phyloP scores from a whole-genome alignment of 2,888 invertebrate genomes.

The Apamea epomidion region DNA sequence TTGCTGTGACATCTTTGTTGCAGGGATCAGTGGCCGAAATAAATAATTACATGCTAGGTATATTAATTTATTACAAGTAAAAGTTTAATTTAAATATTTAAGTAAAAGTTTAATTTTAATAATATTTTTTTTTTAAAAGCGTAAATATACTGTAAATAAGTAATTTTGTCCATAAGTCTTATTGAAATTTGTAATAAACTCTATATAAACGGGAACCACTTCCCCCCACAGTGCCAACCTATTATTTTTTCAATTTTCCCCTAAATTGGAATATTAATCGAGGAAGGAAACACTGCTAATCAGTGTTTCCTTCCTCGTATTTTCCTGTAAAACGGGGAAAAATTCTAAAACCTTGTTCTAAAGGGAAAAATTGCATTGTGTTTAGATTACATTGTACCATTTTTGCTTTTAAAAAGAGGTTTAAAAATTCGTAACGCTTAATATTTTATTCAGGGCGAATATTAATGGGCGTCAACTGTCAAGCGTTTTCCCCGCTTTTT shows the following conservation, averaged over 20 bases:
- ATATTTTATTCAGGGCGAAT: conserved; percentile 24
- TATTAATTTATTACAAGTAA: background rate
- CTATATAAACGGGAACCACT: background rate
- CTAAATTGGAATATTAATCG: conserved; percentile 54
- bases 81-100: too few relatives aligned
- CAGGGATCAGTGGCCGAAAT: background rate
- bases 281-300: too few relatives aligned
- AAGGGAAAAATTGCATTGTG: background rate
- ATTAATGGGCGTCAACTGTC: conserved; percentile 3
- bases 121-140: background rate
- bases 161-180: background rate
- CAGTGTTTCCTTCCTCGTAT: conserved; percentile 26
- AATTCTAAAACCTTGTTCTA: conserved; percentile 8
- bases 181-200: conserved; percentile 8
- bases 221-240: conserved; percentile 6
- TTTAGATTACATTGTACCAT: conserved; percentile 13
- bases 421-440: background rate
- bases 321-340: conserved; percentile 11
- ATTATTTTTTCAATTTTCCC: conserved; percentile 23
- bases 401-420: conserved; percentile 20
- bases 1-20: background rate
- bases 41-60: background rate
- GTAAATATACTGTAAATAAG: background rate
- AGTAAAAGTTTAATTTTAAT: background rate
- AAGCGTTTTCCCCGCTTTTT: background rate